Evolutionary conservation across 2,797 vertebrate genomes (phyloP).

Genomic region (Lepus townsendii): DNA sequence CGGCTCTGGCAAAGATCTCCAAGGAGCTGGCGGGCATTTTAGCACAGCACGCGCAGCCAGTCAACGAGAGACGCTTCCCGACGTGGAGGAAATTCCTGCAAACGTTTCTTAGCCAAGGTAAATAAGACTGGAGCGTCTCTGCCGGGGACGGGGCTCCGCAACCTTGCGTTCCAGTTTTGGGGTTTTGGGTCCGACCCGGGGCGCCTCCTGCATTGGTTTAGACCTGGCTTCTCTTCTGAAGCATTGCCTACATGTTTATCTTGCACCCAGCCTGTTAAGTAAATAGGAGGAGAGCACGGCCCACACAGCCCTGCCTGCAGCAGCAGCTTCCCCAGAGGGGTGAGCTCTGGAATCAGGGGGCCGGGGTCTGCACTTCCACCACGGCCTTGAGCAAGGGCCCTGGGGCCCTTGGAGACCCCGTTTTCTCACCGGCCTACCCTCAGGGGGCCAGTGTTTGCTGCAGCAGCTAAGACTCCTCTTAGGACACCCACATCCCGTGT

Average conservation of each 20-base stretch:
- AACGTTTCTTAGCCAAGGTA: conserved; percentile 96
- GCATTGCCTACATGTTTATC: conserved; percentile 62
- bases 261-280: conserved; percentile 47
- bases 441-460: no score
- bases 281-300: background rate
- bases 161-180: conserved; percentile 83
- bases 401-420: background rate
- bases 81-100: conserved; percentile 95
- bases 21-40: conserved; percentile 95
- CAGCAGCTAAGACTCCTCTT: no score
- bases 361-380: background rate
- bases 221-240: conserved; percentile 20
- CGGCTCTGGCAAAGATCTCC: conserved; percentile 92
- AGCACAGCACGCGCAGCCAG: conserved; percentile 92
- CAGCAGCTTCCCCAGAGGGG: background rate
- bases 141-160: conserved; percentile 82
- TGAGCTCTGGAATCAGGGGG: background rate
- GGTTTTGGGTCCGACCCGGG: conserved; percentile 72
- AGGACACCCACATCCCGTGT: no score
- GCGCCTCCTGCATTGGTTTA: conserved; percentile 36
- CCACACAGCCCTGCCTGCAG: background rate
- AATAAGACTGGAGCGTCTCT: conserved; percentile 90
- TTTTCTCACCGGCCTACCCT: background rate
- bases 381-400: background rate
- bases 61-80: conserved; percentile 93